Conservation (phyloP, 2,888 invertebrate genomes). For the Deilephila porcellus region DNA sequence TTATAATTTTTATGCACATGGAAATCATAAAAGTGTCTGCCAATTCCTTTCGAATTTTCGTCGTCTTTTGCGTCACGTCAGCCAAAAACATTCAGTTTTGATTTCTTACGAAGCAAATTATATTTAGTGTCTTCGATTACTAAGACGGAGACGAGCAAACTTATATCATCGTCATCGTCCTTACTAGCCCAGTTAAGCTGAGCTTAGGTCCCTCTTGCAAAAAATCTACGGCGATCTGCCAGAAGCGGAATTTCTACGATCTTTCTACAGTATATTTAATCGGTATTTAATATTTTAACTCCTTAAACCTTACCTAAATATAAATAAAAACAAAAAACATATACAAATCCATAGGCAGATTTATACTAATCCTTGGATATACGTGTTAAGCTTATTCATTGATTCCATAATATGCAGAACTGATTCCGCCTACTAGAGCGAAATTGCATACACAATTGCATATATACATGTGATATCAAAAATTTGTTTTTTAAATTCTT, state of each 20-base stretch:
- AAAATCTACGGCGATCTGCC: too few species aligned
- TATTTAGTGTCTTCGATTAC: too few species aligned
- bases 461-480: slow-evolving; percentile 50
- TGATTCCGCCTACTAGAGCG: slow-evolving; percentile 43
- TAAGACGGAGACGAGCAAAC: too few species aligned
- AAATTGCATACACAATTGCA: slow-evolving; percentile 42
- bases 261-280: too few species aligned
- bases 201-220: too few species aligned
- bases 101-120: too few species aligned
- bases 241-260: too few species aligned
- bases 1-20: neutral
- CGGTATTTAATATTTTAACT: too few species aligned
- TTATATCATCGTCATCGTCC: too few species aligned
- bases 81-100: too few species aligned
- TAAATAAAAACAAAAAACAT: neutral
- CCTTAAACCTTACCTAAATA: neutral
- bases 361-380: slow-evolving; percentile 23
- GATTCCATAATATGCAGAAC: slow-evolving; percentile 40
- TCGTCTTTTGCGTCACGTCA: neutral
- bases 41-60: neutral
- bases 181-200: too few species aligned
- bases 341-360: slow-evolving; percentile 18
- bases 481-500: slow-evolving; percentile 63
- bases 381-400: slow-evolving; percentile 38
- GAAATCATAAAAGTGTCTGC: slow-evolving; percentile 6